phyloP scores from a whole-genome alignment of 1,140 invertebrate species.

The Sinonovacula constricta region DNA sequence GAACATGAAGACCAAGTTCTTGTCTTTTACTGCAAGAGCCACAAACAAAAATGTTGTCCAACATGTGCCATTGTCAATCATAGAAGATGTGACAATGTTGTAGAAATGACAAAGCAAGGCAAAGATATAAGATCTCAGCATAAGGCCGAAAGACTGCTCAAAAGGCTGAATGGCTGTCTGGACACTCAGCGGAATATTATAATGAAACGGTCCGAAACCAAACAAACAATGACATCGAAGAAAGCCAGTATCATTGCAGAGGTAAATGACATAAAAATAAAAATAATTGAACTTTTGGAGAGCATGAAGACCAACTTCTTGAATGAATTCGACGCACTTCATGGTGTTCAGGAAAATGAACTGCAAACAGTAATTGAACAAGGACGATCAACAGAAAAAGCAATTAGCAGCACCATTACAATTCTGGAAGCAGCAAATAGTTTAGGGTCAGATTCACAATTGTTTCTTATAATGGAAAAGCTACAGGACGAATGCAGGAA shows the following conservation, averaged over 20 bases:
- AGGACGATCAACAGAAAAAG: slow-evolving; percentile 1
- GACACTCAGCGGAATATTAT: slow-evolving; percentile 8
- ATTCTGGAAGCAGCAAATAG: slow-evolving; percentile 32
- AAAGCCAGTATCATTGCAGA: slow-evolving; percentile 18
- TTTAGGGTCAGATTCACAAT: slow-evolving; percentile 27
- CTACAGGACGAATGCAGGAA: slow-evolving; percentile 37
- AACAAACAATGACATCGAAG: slow-evolving; percentile 3
- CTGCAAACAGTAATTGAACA: slow-evolving; percentile 14
- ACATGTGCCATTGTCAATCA: slow-evolving; percentile 34
- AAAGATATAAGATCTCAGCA: slow-evolving; percentile 30
- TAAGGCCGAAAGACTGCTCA: slow-evolving; percentile 30
- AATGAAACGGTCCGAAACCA: neutral
- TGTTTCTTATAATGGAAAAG: slow-evolving; percentile 35
- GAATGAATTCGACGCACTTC: slow-evolving; percentile 37
- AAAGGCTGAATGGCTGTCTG: slow-evolving; percentile 36
- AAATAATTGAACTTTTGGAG: slow-evolving; percentile 19
- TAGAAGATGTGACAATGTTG: slow-evolving; percentile 29
- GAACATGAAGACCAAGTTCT: slow-evolving; percentile 32
- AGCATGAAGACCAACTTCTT: slow-evolving; percentile 28
- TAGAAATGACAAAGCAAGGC: slow-evolving; percentile 38
- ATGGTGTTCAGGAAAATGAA: slow-evolving; percentile 10
- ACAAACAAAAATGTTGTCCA: slow-evolving; percentile 27
- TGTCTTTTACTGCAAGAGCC: slow-evolving; percentile 30
- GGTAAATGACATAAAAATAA: slow-evolving; percentile 30
- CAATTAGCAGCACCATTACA: neutral